These are phyloP conservation scores for Procavia capensis DNA, from an alignment of 2,113 vertebrate species.

Conservation along the genomic window DNA sequence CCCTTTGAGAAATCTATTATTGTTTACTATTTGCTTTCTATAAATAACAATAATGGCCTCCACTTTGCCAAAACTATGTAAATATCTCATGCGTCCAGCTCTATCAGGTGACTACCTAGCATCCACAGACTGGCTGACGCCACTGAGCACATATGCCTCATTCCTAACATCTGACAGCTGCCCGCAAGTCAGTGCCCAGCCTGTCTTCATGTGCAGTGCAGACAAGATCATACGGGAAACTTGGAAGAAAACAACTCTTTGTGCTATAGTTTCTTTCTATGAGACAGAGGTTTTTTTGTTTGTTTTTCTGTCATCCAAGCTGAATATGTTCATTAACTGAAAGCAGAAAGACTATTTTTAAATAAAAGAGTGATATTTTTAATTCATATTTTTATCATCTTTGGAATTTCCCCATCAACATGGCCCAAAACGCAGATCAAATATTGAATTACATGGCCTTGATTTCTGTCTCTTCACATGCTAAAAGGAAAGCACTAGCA, in stretches of 20 bases:
- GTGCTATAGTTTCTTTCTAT: not conserved
- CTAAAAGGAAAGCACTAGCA: not conserved
- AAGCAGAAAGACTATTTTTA: not conserved
- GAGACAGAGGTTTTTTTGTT: too few relatives aligned
- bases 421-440: not conserved
- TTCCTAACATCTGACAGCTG: too few relatives aligned
- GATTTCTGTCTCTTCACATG: not conserved
- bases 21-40: too few relatives aligned
- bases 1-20: too few relatives aligned
- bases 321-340: not conserved
- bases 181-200: too few relatives aligned
- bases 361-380: not conserved
- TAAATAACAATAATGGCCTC: too few relatives aligned
- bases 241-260: not conserved
- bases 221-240: not conserved
- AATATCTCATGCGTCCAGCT: too few relatives aligned
- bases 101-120: too few relatives aligned
- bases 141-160: too few relatives aligned
- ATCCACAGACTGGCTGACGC: too few relatives aligned
- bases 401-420: not conserved
- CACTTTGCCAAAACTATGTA: too few relatives aligned
- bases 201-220: too few relatives aligned
- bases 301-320: not conserved
- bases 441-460: slow-evolving; percentile 19
- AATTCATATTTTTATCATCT: not conserved